Base-by-base conservation (phyloP, 2,113 vertebrate species). In the Centrocercus urophasianus region DNA sequence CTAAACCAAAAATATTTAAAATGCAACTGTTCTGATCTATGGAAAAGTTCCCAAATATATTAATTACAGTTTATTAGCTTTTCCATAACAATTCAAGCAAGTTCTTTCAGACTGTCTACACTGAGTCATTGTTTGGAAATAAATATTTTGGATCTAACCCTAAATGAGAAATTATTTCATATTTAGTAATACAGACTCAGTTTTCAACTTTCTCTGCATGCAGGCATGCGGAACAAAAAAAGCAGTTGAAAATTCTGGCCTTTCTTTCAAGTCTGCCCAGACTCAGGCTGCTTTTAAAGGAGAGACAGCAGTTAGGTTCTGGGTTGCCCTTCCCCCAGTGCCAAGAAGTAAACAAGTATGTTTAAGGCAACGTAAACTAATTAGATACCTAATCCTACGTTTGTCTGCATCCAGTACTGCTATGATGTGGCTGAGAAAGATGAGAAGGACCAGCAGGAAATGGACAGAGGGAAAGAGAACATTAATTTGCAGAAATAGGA, bases 321-420 rank as follows among this genome's bases (percentile, higher is more conserved):
- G 0, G 25, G 10, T 67, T 87, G 54, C 90, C 85, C 77, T 89
- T 91, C 79, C 88, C 84, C 84, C 83, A 57, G 27, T 13, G 56
- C 60, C 50, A 48, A 92, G 85, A 69, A 85, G 72, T 81, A 94
- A 95, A 92, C 84, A 92, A 3, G 3, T 47, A 48, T 63, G 82
- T 89, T 86, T 92, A 85, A 89, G 57, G 79, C 89, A 79, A 73
- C 34, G 21, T 95, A 92, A 96, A 96, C 91, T 94, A 91, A 96
- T 97, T 96, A 96, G 94, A 94, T 73, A 96, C 52, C 76, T 95
- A 96, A 97, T 93, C 96, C 83, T 76, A 90, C 77, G 56, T 93
- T 95, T 82, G 90, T 73, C 92, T 96, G 75, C 92, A 81, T 70
- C 90, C 89, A 77, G 61, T 36, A 72, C 21, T 84, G 89, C 67